Conservation (phyloP, 2,113 vertebrate species). For the Bettongia penicillata region DNA sequence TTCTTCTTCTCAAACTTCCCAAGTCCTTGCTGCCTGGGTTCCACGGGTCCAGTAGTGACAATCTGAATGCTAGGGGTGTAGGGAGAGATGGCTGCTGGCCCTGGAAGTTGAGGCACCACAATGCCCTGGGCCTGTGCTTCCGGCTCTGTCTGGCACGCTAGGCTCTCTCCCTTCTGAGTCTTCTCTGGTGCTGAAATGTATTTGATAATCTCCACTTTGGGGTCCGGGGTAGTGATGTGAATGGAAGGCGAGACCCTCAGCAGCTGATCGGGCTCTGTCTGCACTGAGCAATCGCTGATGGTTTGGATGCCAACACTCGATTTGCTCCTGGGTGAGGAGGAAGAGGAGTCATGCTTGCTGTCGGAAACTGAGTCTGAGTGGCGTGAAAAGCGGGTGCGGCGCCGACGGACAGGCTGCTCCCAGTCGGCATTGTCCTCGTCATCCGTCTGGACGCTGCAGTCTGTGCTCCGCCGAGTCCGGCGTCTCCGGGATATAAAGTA, state of each 20-base stretch:
- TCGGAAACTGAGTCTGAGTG: constrained; percentile 90
- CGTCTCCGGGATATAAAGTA: constrained; percentile 93
- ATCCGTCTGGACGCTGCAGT: constrained; percentile 97
- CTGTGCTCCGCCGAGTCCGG: constrained; percentile 90
- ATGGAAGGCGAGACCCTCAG: constrained; percentile 95
- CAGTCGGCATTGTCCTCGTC: constrained; percentile 96
- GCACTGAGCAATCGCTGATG: constrained; percentile 96
- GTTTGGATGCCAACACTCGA: constrained; percentile 97
- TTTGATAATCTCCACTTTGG: constrained; percentile 94
- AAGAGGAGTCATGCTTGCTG: constrained; percentile 85
- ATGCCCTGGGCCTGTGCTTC: constrained; percentile 92
- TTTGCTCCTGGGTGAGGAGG: constrained; percentile 78
- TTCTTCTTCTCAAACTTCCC: constrained; percentile 96
- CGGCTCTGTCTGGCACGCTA: constrained; percentile 97
- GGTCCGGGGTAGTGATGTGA: constrained; percentile 94
- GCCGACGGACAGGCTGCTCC: constrained; percentile 96
- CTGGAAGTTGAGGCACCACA: constrained; percentile 91
- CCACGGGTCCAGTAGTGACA: constrained; percentile 89
- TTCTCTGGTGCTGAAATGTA: constrained; percentile 98
- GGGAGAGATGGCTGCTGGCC: constrained; percentile 93
- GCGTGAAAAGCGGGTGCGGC: constrained; percentile 91
- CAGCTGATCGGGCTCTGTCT: constrained; percentile 95
- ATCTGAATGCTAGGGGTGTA: constrained; percentile 95
- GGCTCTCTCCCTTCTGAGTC: constrained; percentile 94
- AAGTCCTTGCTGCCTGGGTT: constrained; percentile 88